A percentile compares a stretch with the other conserved stretches of the same genome.
phyloP scores from a whole-genome alignment of 2,113 vertebrate genomes.

The Bettongia penicillata region DNA sequence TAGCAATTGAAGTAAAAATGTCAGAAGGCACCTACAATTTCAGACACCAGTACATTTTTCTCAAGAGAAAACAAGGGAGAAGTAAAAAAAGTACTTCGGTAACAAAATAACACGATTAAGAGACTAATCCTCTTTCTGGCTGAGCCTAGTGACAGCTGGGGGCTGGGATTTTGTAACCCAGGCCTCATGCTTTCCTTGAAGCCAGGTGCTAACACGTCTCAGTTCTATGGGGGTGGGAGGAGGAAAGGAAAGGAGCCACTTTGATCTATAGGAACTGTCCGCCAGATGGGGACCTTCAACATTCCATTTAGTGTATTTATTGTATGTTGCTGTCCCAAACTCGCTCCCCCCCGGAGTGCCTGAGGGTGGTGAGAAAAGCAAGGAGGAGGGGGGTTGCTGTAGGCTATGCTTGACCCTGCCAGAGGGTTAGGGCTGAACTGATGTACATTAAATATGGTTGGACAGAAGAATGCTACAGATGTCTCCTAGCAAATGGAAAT shows the following conservation, averaged over 20 bases:
- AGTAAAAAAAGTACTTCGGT: slow-evolving; percentile 51
- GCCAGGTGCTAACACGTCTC: slow-evolving; percentile 47
- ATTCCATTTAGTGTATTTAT: slow-evolving; percentile 72
- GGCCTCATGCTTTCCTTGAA: slow-evolving; percentile 41
- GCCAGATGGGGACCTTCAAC: slow-evolving; percentile 77
- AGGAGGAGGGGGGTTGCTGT: neutral
- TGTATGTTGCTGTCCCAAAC: slow-evolving; percentile 34
- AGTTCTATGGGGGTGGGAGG: slow-evolving; percentile 26
- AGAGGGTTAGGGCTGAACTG: slow-evolving; percentile 53
- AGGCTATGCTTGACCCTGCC: slow-evolving; percentile 51
- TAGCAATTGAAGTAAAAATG: slow-evolving; percentile 15
- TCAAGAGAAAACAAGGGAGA: slow-evolving; percentile 17
- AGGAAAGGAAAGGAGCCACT: slow-evolving; percentile 46
- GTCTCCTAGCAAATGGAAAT: slow-evolving; percentile 69
- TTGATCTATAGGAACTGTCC: slow-evolving; percentile 65
- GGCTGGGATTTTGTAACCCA: slow-evolving; percentile 22
- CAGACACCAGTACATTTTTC: slow-evolving; percentile 52
- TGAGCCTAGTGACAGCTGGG: slow-evolving; percentile 69
- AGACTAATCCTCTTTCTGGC: slow-evolving; percentile 60
- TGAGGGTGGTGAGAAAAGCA: slow-evolving; percentile 7
- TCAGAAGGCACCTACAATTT: slow-evolving; percentile 50
- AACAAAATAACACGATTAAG: slow-evolving; percentile 65
- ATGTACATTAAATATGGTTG: slow-evolving; percentile 68
- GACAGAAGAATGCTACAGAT: slow-evolving; percentile 69
- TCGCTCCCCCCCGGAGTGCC: neutral